These are phyloP conservation scores for Barypeithes pellucidus DNA, from an alignment of 2,888 invertebrate species.

Conservation along the genomic window DNA sequence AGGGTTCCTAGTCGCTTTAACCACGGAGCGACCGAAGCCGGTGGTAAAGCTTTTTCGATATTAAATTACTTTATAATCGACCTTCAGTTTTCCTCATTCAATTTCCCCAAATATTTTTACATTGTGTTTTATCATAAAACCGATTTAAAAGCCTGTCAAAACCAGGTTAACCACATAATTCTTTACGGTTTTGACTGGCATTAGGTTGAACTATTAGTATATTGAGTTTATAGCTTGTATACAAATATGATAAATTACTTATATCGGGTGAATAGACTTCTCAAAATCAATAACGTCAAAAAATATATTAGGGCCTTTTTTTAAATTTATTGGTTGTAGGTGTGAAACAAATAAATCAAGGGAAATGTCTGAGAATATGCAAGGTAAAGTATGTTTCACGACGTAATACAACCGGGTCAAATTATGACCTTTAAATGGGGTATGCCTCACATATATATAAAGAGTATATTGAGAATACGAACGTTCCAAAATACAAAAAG, in stretches of 20 bases:
- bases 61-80: background rate
- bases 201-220: slow-evolving; percentile 11
- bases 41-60: too few relatives aligned
- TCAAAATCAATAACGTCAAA: background rate
- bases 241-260: slow-evolving; percentile 13
- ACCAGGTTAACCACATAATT: slow-evolving; percentile 15
- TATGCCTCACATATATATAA: too few relatives aligned
- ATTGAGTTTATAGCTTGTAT: slow-evolving; percentile 1
- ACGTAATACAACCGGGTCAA: too few relatives aligned
- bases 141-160: slow-evolving; percentile 15
- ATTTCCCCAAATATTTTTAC: background rate
- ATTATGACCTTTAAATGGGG: too few relatives aligned
- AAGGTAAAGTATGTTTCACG: too few relatives aligned
- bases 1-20: too few relatives aligned
- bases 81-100: background rate
- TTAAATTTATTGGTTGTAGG: too few relatives aligned
- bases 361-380: too few relatives aligned
- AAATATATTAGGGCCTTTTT: background rate
- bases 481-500: too few relatives aligned
- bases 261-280: background rate
- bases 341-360: too few relatives aligned
- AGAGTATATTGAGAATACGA: too few relatives aligned
- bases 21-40: too few relatives aligned
- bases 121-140: background rate
- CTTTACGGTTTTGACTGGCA: background rate